phyloP scores from a whole-genome alignment of 2,888 invertebrate genomes.

The Drosophila affinis region DNA sequence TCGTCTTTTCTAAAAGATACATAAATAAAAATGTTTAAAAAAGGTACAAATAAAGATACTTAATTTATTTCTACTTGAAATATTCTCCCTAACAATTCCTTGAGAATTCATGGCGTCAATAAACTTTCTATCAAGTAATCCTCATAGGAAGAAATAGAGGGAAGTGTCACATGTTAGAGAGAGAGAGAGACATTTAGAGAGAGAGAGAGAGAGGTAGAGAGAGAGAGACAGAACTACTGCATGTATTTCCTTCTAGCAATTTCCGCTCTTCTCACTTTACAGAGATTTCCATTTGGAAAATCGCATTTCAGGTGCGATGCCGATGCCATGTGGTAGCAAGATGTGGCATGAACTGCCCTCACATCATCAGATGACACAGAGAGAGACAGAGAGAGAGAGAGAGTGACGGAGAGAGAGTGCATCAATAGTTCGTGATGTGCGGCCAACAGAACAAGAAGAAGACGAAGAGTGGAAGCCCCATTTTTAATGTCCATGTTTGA shows the following conservation, averaged over 20 bases:
- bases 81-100: neutral
- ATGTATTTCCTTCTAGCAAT: neutral
- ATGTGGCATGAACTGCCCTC: neutral
- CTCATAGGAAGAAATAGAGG: neutral
- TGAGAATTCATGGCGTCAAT: neutral
- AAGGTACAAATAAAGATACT: no score
- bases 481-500: conserved; percentile 51
- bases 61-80: neutral
- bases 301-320: neutral
- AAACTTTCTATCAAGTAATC: neutral
- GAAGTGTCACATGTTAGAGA: neutral
- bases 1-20: no score
- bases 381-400: neutral
- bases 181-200: neutral
- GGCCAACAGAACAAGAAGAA: neutral
- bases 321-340: neutral
- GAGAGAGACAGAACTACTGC: neutral
- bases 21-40: no score
- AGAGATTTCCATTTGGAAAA: neutral
- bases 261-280: neutral
- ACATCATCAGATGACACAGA: no score
- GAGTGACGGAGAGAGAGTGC: conserved; percentile 14
- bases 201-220: no score
- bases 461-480: conserved; percentile 1
- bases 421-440: conserved; percentile 18